Evolutionary conservation across 2,113 vertebrate species (phyloP).

Genomic region (Myrmecophaga tridactyla): DNA sequence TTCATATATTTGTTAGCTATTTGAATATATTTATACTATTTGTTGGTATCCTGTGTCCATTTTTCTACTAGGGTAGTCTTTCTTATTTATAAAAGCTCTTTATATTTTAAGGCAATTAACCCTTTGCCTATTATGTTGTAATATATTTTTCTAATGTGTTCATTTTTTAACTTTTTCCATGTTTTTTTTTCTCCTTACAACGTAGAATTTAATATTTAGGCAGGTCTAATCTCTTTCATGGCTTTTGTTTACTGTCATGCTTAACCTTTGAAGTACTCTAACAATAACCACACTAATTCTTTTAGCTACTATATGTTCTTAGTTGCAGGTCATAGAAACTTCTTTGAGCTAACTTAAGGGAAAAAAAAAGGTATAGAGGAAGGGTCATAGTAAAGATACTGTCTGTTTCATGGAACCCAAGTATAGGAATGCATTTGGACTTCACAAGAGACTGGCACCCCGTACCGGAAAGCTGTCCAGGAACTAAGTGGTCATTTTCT

Average conservation of each 20-base stretch:
- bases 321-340: neutral
- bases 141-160: neutral
- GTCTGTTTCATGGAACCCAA: neutral
- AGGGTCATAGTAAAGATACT: neutral
- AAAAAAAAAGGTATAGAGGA: no score
- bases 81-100: neutral
- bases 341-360: neutral
- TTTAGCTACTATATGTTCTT: neutral
- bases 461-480: neutral
- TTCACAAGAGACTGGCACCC: neutral
- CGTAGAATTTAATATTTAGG: neutral
- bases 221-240: neutral
- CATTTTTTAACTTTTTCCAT: neutral
- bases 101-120: neutral
- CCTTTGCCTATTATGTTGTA: neutral
- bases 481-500: neutral
- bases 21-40: neutral
- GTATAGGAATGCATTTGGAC: neutral
- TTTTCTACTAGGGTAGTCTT: neutral
- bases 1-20: neutral
- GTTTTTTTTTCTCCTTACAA: neutral
- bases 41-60: neutral
- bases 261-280: neutral
- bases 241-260: neutral
- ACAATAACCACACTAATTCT: neutral